Conservation (phyloP, 2,797 vertebrate species). For the Halcyon leucocephala region DNA sequence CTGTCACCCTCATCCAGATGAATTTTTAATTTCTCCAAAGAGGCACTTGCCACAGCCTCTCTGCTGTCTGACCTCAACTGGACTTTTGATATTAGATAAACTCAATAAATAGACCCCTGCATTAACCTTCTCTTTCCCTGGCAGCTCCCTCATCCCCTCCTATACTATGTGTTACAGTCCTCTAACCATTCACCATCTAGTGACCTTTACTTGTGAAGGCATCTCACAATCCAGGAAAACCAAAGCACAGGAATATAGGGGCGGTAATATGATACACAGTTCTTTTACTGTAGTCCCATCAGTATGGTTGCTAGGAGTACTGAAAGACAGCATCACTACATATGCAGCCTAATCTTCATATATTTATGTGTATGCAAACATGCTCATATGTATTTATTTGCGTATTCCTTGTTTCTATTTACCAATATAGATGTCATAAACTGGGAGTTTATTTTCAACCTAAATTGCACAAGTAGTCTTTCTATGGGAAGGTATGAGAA, state of each 20-base stretch:
- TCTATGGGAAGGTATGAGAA: background rate
- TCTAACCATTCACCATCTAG: background rate
- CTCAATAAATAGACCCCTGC: background rate
- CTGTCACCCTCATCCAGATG: background rate
- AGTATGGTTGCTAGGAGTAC: background rate
- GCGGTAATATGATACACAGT: accelerated
- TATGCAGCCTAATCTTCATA: background rate
- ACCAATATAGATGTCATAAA: background rate
- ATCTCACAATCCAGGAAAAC: background rate
- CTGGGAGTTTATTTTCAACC: background rate
- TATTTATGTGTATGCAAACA: background rate
- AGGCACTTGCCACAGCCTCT: background rate
- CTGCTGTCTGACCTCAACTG: background rate
- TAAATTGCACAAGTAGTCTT: background rate
- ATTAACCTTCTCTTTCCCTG: background rate
- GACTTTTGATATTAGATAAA: background rate
- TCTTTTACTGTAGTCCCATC: background rate
- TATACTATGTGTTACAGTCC: background rate
- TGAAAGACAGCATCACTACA: background rate
- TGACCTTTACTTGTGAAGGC: background rate
- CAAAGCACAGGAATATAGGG: background rate
- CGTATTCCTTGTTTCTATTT: background rate
- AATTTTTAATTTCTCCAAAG: background rate
- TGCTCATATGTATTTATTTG: background rate
- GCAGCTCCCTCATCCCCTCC: background rate